Evolutionary conservation across 2,113 vertebrate species (phyloP), one percentile per base, ranked within the genome.

Genomic region (Lagopus leucura): DNA sequence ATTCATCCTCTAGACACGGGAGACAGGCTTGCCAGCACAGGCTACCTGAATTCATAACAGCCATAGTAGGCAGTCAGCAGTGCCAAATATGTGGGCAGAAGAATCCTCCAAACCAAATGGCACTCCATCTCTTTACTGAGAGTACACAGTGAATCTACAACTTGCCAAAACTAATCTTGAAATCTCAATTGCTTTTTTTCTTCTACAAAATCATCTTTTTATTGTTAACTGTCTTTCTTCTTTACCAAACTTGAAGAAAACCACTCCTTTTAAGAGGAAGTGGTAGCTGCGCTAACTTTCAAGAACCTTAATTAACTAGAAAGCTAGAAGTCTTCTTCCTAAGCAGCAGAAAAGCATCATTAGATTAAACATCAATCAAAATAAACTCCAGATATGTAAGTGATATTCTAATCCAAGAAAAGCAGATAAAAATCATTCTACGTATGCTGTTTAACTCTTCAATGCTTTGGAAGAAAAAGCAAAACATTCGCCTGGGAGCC

Each of bases 31-130:
- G n/a, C 45, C 93, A 84, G 45, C 21, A 74, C 4, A 75, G 16
- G 27, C 28, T 57, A 38, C 4, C 21, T 25, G 3, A 43, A 32
- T 90, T 84, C 52, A 16, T 32, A 78, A 52, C 18, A 72, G 58
- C 60, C 50, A 38, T 32, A 32, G 58, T 12, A 73, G 36, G 48
- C 30, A 77, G 58, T 48, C 43, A 70, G 52, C 9, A 11, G 5
- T 20, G 32, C 13, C 0, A 0, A 67, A 13, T 12, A 61, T 25
- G 28, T 0, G 1, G 54, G 34, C 15, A 83, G 40, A 48, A 63
- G 19, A 65, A 81, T n/a, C 32, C 0, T 1, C 38, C 73, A 45
- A 84, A 77, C 48, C 54, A 47, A 81, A 65, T 0, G 0, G 64
- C 21, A 28, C 22, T 60, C 34, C 34, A 45, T 12, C 27, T 69